These are phyloP conservation scores for Plodia interpunctella DNA, from an alignment of 1,140 invertebrate genomes.

Conservation along the genomic window DNA sequence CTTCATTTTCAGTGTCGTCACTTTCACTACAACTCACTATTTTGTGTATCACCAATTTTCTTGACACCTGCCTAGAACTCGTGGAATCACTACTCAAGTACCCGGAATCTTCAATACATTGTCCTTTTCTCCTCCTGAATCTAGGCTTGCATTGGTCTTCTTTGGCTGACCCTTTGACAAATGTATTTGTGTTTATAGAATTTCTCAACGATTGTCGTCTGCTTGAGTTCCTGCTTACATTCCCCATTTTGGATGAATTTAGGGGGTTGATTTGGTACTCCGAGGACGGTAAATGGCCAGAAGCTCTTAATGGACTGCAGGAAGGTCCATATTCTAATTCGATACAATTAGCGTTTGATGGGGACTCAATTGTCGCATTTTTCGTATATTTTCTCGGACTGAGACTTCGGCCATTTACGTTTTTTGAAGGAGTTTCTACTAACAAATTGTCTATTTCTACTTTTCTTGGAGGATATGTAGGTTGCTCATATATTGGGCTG, in stretches of 20 bases:
- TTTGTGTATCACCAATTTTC: constrained; percentile 57
- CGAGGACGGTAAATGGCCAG: constrained; percentile 49
- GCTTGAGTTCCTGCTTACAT: constrained; percentile 30
- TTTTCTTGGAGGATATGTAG: constrained; percentile 77
- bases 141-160: constrained; percentile 36
- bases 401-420: constrained; percentile 79
- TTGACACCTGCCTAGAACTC: constrained; percentile 67
- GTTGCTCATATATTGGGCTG: constrained; percentile 78
- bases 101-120: constrained; percentile 80
- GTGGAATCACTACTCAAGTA: constrained; percentile 88
- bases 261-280: constrained; percentile 65
- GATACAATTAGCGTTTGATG: constrained; percentile 22
- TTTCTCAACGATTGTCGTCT: constrained; percentile 26
- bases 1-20: constrained; percentile 86
- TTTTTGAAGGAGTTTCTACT: constrained; percentile 79
- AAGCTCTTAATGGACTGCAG: constrained; percentile 64
- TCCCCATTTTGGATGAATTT: constrained; percentile 18
- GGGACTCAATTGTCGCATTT: constrained; percentile 38
- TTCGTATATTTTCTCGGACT: constrained; percentile 59
- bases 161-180: constrained; percentile 43
- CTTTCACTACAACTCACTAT: constrained; percentile 79
- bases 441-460: constrained; percentile 57
- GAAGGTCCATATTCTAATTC: constrained; percentile 34
- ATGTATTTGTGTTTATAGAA: constrained; percentile 59
- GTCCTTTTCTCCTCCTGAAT: constrained; percentile 52